Base-by-base conservation (phyloP, 2,797 vertebrate species). In the Poeciliopsis presidionis region DNA sequence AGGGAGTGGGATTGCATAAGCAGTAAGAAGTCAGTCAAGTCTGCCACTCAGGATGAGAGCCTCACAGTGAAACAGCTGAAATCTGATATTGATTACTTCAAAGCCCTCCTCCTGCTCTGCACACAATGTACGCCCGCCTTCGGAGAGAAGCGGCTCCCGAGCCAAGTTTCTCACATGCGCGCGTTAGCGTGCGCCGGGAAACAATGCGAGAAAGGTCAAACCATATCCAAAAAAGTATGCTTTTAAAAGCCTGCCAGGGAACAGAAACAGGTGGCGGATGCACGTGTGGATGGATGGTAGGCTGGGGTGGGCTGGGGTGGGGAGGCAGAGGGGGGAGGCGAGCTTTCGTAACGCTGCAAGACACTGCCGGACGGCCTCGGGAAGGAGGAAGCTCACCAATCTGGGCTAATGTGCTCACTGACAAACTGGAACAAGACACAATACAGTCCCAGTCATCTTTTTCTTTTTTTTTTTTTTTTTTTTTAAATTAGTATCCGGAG, bases 51-150 rank as follows among this genome's bases (percentile, higher is more conserved):
- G 90, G 88, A 91, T 86, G 88, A 93, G 91, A 90, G 91, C 93
- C 93, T 91, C 92, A 74, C 87, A 91, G 89, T 91, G 90, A 94
- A 94, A 92, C 90, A 89, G 88, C 89, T 94, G 91, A 94, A 94
- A 94, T 94, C 90, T 93, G 92, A 94, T 95, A 95, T 94, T 91
- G 93, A 95, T 94, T 89, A 91, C 84, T 94, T 93, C 91, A 94
- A 92, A 93, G 87, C 87, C 85, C 82, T 92, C 80, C 87, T 89
- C 88, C 90, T 76, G 71, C 85, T 86, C 90, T 89, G 90, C 86
- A 91, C 91, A 92, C 90, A 92, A 78, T 90, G 89, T 92, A 87
- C 88, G 72, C 83, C 85, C 70, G 83, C 82, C 74, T n/a, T 86
- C 80, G 25, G 85, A 76, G 82, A 89, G 85, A 82, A 88, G 70